These are phyloP conservation scores for Podabrus alpinus DNA, from an alignment of 2,888 invertebrate genomes.

Conservation along the genomic window DNA sequence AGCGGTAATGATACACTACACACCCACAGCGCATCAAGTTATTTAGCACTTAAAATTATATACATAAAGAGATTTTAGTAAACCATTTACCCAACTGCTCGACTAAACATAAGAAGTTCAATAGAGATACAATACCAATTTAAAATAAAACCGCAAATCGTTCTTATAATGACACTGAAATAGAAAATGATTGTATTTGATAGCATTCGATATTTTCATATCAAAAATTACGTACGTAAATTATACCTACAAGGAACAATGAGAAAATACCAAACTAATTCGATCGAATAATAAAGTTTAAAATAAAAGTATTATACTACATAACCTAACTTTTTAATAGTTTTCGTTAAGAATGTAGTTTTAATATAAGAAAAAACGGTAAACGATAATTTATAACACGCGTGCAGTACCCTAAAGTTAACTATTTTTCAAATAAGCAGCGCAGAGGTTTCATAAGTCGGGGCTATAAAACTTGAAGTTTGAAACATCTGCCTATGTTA, in stretches of 20 bases:
- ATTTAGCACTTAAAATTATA: slow-evolving; percentile 46
- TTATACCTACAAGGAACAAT: not conserved
- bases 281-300: not conserved
- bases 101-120: slow-evolving; percentile 2
- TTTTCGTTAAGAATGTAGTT: not conserved
- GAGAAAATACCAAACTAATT: not conserved
- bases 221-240: not conserved
- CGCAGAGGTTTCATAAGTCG: not conserved
- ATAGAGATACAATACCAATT: not conserved
- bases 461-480: not conserved
- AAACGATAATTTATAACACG: not conserved
- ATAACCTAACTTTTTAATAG: not conserved
- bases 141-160: slow-evolving; percentile 1
- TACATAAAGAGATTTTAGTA: slow-evolving; percentile 39
- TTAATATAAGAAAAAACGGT: not conserved
- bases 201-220: not conserved
- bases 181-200: not conserved
- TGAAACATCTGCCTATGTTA: not conserved
- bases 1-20: slow-evolving; percentile 41
- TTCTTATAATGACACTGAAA: slow-evolving; percentile 2
- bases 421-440: not conserved
- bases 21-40: slow-evolving; percentile 40
- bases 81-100: slow-evolving; percentile 39
- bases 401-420: not conserved
- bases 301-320: not conserved